Evolutionary conservation across 2,797 vertebrate genomes (phyloP).

Genomic region (Anguilla obscura): DNA sequence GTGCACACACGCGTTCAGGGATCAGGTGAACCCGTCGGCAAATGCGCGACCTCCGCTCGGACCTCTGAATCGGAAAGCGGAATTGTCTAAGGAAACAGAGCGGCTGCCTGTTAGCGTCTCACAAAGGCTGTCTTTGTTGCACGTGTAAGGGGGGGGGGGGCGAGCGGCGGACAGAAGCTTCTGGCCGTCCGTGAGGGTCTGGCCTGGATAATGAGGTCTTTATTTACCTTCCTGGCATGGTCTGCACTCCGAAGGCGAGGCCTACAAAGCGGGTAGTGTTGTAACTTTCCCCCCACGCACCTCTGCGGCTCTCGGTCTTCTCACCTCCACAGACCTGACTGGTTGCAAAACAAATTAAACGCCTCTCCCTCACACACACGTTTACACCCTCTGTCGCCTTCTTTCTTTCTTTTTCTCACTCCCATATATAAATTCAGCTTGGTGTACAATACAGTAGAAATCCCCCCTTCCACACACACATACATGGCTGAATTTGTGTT

Average conservation of each 20-base stretch:
- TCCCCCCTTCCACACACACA: background rate
- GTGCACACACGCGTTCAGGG: background rate
- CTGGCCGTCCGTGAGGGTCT: background rate
- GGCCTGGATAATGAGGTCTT: constrained; percentile 29
- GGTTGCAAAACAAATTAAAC: constrained; percentile 19
- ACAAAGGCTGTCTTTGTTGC: constrained; percentile 4
- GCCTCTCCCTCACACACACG: background rate
- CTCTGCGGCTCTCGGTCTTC: background rate
- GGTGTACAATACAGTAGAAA: background rate
- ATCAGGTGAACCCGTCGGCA: background rate
- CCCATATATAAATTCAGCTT: background rate
- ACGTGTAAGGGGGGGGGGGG: background rate
- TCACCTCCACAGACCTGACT: background rate
- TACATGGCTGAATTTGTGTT: background rate
- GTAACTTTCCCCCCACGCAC: background rate
- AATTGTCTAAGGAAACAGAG: background rate
- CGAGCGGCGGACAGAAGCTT: too few relatives aligned
- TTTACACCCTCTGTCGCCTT: background rate
- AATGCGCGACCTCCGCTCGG: background rate
- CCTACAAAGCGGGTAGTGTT: constrained; percentile 24
- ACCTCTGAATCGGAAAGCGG: background rate
- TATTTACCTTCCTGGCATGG: background rate
- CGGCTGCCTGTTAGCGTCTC: background rate
- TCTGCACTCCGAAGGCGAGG: background rate
- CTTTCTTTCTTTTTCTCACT: background rate